Conservation (phyloP, 2,888 invertebrate species). For the Galerucella calmariensis region DNA sequence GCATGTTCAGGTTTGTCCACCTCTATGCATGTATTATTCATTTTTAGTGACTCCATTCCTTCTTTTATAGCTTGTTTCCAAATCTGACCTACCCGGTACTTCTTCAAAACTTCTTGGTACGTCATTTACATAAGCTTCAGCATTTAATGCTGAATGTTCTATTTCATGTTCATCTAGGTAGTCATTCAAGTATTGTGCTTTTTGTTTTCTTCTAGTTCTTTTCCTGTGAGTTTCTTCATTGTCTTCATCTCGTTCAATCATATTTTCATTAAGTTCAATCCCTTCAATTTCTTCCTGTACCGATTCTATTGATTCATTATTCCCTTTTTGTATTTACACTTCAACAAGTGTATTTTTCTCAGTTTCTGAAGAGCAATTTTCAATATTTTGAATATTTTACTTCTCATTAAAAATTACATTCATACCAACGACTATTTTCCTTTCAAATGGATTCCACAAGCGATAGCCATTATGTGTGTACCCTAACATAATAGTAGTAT, state of each 20-base stretch:
- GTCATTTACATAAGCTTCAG: neutral
- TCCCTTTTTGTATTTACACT: neutral
- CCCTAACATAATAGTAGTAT: neutral
- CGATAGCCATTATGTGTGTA: too few relatives aligned
- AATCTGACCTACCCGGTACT: too few relatives aligned
- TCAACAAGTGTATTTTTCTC: neutral
- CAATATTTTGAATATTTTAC: neutral
- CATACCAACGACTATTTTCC: constrained; percentile 1
- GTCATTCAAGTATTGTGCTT: neutral
- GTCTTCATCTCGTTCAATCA: neutral
- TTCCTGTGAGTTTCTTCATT: neutral
- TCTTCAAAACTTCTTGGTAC: too few relatives aligned
- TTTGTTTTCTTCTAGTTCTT: neutral
- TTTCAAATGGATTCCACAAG: neutral
- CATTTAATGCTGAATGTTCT: constrained; percentile 2
- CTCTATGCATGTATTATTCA: too few relatives aligned
- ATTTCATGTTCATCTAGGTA: constrained; percentile 1
- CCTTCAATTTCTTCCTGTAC: neutral
- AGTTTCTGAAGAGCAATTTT: neutral
- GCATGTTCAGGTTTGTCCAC: too few relatives aligned
- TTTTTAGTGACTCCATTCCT: too few relatives aligned
- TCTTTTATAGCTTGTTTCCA: too few relatives aligned
- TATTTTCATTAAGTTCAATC: neutral
- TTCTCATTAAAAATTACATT: constrained; percentile 2
- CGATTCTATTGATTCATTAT: neutral